These are phyloP conservation scores for Sphaerolaimus hirsutus DNA, from an alignment of 2,888 invertebrate species.

Conservation along the genomic window DNA sequence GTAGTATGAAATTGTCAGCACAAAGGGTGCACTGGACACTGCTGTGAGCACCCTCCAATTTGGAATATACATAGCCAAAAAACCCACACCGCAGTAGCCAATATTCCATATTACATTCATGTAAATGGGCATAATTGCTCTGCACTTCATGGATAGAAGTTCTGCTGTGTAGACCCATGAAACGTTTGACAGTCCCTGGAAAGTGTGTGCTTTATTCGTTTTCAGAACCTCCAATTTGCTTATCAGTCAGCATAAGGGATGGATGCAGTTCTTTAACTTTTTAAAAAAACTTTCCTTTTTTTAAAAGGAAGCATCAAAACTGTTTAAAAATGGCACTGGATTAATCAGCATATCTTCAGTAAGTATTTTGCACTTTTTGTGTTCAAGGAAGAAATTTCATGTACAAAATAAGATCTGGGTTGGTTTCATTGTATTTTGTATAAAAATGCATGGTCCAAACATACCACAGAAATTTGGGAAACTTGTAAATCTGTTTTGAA, in stretches of 20 bases:
- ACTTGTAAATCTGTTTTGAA: too few relatives aligned
- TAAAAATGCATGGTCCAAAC: too few relatives aligned
- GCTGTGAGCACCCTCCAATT: background rate
- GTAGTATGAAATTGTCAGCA: background rate
- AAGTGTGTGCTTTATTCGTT: background rate
- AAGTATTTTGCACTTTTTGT: too few relatives aligned
- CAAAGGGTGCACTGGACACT: background rate
- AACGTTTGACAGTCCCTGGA: background rate
- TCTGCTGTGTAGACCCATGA: background rate
- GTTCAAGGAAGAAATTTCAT: too few relatives aligned
- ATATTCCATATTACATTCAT: background rate
- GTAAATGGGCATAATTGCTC: background rate
- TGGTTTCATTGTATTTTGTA: too few relatives aligned
- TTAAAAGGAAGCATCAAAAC: background rate
- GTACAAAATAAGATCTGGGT: too few relatives aligned
- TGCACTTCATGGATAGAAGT: background rate
- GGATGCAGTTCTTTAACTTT: too few relatives aligned
- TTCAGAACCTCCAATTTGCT: too few relatives aligned
- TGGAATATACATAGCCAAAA: background rate
- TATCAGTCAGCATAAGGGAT: too few relatives aligned
- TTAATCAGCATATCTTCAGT: too few relatives aligned
- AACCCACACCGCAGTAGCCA: conserved; percentile 1
- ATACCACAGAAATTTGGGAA: too few relatives aligned
- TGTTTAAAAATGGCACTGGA: too few relatives aligned
- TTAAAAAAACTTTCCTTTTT: background rate